A percentile compares a stretch with the other conserved stretches of the same genome.
phyloP scores from a whole-genome alignment of 2,113 vertebrate genomes.

The Danio rerio region DNA sequence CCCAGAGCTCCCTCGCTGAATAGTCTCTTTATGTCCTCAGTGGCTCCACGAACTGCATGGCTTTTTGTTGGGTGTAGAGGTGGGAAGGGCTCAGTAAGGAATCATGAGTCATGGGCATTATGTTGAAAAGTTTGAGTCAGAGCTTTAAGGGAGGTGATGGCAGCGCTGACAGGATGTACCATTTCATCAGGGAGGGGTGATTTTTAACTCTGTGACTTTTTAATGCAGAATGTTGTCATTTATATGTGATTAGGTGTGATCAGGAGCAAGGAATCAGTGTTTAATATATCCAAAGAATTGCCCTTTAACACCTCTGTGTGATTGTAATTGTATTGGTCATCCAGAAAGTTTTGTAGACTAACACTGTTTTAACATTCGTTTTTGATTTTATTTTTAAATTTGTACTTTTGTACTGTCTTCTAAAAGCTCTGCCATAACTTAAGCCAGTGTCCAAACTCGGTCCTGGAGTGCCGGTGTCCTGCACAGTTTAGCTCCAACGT shows the following conservation, averaged over 20 bases:
- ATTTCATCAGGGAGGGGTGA: conserved; percentile 12
- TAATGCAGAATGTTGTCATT: not conserved
- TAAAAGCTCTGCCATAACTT: too few relatives aligned
- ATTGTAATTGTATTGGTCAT: not conserved
- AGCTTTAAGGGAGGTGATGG: conserved; percentile 57
- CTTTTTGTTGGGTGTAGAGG: conserved; percentile 3
- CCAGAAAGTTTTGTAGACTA: not conserved
- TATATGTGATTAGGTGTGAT: not conserved
- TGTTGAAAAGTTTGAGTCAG: conserved; percentile 69
- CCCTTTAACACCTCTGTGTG: not conserved
- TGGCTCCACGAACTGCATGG: not conserved
- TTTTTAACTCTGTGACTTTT: not conserved
- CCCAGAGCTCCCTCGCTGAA: conserved; percentile 18
- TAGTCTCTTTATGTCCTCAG: conserved; percentile 9
- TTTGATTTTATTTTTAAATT: not conserved
- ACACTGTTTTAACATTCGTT: not conserved
- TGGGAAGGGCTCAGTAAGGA: not conserved
- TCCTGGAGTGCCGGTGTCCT: too few relatives aligned
- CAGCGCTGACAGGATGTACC: conserved; percentile 58
- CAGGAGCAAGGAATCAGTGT: not conserved
- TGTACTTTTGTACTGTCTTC: too few relatives aligned
- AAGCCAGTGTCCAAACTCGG: too few relatives aligned
- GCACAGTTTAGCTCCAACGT: too few relatives aligned
- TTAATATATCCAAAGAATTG: not conserved
- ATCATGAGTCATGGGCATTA: conserved; percentile 68